These are phyloP conservation scores for Theocolax elegans DNA, from an alignment of 1,140 invertebrate species.

Conservation along the genomic window DNA sequence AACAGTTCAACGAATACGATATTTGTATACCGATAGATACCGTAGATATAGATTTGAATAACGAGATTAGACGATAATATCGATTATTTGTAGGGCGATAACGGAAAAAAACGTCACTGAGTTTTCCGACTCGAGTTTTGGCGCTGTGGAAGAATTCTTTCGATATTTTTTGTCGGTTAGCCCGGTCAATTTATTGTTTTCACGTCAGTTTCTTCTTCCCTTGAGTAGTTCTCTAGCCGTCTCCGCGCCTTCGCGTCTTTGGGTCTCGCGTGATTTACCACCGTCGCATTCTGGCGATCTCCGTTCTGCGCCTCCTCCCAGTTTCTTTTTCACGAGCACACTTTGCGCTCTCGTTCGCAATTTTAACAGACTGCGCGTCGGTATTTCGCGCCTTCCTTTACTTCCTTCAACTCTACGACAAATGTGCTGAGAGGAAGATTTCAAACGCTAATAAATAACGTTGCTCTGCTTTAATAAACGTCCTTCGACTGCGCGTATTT, in stretches of 20 bases:
- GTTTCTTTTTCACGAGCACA: conserved; percentile 21
- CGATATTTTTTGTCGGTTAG: background rate
- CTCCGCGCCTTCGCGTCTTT: conserved; percentile 33
- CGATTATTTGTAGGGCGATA: too few relatives aligned
- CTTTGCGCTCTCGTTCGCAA: conserved; percentile 11
- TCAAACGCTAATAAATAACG: conserved; percentile 3
- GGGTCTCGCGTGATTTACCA: conserved; percentile 58
- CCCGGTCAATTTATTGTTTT: too few relatives aligned
- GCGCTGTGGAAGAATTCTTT: conserved; percentile 3
- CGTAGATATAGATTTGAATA: background rate
- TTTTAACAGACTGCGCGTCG: conserved; percentile 15
- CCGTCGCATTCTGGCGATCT: conserved; percentile 57
- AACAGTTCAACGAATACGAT: too few relatives aligned
- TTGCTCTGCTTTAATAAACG: background rate
- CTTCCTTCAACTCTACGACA: background rate
- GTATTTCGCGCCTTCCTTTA: conserved; percentile 23
- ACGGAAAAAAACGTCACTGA: conserved; percentile 1
- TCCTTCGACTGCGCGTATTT: background rate
- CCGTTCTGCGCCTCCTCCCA: conserved; percentile 51
- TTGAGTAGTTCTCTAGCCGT: background rate
- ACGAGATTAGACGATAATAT: background rate
- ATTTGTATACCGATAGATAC: too few relatives aligned
- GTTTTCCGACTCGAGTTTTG: background rate
- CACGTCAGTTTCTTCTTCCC: background rate
- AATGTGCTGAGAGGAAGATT: conserved; percentile 15